Base-by-base conservation (phyloP, 2,888 invertebrate species). In the Anorthoa munda region DNA sequence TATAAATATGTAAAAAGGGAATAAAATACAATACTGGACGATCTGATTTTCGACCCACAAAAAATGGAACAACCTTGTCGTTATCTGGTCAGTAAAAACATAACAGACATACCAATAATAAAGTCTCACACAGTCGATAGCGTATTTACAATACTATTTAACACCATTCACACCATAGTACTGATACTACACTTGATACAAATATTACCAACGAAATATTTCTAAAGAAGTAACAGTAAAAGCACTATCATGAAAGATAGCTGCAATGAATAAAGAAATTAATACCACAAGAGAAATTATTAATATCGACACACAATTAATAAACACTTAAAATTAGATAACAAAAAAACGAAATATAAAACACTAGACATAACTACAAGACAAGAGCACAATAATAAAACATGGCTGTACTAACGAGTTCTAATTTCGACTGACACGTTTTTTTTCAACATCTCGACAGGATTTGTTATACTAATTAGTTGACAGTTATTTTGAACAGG, bases 391-490 rank as follows among this genome's bases (percentile, higher is more conserved):
- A 75, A 73, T 68, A 64, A 72, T 53, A 64, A 67, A 75, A 78
- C 50, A 53, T 55, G 82, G 56, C 76, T 79, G 80, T 77, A 64
- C 55, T 87, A 79, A 86, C 81, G 67, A 85, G 78, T 73, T 72
- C 56, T 66, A 75, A 72, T 77, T 84, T 23, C 58, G 31, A 60
- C 79, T 81, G 79, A 81, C 80, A 79, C 63, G 78, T 86, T 86
- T 83, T 83, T 84, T 82, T 72, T 69, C 31, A 72, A 80, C 50
- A 76, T 77, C 64, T 58, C 72, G 69, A 81, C 72, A 77, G 78
- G 75, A 76, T 87, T 89, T 89, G 86, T 89, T 89, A 87, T 79
- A 85, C 53, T 88, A 89, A 90, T 89, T 80, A 85, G 84, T 67
- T 73, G 31, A 66, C 73, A 71, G 71, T 63, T 66, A 73, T 66